Evolutionary conservation across 2,888 invertebrate species (phyloP).

Genomic region (Spialia ferax): DNA sequence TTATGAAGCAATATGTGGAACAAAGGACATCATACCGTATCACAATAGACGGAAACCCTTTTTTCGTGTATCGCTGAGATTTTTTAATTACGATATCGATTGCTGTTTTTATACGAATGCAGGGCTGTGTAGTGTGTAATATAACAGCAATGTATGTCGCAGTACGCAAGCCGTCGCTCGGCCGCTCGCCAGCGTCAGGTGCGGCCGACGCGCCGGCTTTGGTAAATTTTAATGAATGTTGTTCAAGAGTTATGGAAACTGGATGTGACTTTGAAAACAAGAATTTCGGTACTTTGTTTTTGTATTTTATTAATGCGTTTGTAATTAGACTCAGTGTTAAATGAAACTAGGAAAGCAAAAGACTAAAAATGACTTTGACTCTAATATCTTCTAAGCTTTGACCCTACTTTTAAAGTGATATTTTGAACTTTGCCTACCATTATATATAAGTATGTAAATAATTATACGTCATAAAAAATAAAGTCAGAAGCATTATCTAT

Average conservation of each 20-base stretch:
- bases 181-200: conserved; percentile 57
- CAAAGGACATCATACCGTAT: neutral
- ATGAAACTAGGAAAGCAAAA: too few relatives aligned
- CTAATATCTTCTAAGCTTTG: too few relatives aligned
- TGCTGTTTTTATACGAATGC: neutral
- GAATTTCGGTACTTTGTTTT: too few relatives aligned
- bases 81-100: neutral
- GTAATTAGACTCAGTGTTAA: too few relatives aligned
- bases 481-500: too few relatives aligned
- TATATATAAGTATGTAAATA: too few relatives aligned
- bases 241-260: conserved; percentile 50
- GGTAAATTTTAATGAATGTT: conserved; percentile 79
- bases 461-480: too few relatives aligned
- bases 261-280: conserved; percentile 57
- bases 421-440: too few relatives aligned
- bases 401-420: too few relatives aligned
- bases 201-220: conserved; percentile 61
- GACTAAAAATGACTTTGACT: too few relatives aligned
- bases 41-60: neutral
- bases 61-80: neutral
- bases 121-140: conserved; percentile 33
- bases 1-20: neutral
- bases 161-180: conserved; percentile 45
- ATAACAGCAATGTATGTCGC: conserved; percentile 53
- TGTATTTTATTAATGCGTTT: too few relatives aligned